Conservation (phyloP, 1,140 invertebrate genomes). For the Atta cephalotes region DNA sequence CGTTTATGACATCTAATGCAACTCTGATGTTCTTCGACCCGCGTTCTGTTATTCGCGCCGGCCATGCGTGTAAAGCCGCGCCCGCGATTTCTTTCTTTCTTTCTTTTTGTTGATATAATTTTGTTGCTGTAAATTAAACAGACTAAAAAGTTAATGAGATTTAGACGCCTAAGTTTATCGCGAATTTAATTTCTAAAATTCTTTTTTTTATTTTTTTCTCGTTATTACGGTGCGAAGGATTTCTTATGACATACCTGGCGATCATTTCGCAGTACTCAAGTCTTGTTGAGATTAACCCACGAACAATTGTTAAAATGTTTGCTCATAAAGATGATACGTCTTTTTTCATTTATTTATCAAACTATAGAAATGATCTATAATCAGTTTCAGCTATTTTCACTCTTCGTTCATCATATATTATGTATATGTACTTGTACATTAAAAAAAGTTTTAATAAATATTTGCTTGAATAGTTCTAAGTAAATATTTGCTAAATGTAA, state of each 20-base stretch:
- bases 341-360: background rate
- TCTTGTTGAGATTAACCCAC: background rate
- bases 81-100: conserved; percentile 25
- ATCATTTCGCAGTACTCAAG: conserved; percentile 2
- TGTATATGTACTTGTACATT: background rate
- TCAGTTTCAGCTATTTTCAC: background rate
- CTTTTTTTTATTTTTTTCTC: conserved; percentile 23
- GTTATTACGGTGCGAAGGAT: conserved; percentile 1
- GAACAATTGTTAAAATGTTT: background rate
- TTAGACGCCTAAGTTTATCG: background rate
- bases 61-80: conserved; percentile 1
- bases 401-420: background rate
- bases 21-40: background rate
- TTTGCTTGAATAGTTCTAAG: too few relatives aligned
- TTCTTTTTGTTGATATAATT: conserved; percentile 34
- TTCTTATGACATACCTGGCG: conserved; percentile 20
- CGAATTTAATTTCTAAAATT: conserved; percentile 38
- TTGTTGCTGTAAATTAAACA: background rate
- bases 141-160: conserved; percentile 1
- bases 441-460: too few relatives aligned
- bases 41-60: conserved; percentile 13
- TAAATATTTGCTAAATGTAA: too few relatives aligned
- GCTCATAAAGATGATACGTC: background rate
- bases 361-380: background rate
- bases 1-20: conserved; percentile 9